Percentiles rank a stretch among this genome's conserved stretches.
Evolutionary conservation across 2,888 invertebrate genomes (phyloP).

Genomic region (Microplitis manilae): DNA sequence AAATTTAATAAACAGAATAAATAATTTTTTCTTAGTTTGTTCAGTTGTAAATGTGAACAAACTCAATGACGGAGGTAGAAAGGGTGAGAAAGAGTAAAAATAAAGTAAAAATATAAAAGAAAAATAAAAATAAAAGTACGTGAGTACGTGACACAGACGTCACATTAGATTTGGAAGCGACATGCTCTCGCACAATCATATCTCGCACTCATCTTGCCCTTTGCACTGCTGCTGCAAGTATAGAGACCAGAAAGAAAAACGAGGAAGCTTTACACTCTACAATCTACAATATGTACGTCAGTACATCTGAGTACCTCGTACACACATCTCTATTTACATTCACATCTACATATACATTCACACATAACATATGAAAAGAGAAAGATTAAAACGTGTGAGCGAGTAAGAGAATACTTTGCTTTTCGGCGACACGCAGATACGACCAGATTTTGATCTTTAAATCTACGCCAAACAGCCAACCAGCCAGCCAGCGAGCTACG

Average conservation of each 20-base stretch:
- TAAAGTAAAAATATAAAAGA: constrained; percentile 23
- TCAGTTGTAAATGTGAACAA: neutral
- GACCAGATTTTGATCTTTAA: constrained; percentile 67
- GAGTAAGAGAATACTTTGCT: constrained; percentile 62
- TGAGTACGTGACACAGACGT: constrained; percentile 68
- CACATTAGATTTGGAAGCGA: constrained; percentile 69
- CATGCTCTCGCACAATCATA: constrained; percentile 60
- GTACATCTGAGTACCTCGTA: constrained; percentile 2
- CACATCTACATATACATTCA: constrained; percentile 11
- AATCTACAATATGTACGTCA: neutral
- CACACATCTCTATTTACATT: neutral
- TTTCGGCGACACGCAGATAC: constrained; percentile 66
- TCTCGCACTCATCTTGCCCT: constrained; percentile 58
- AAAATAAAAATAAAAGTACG: constrained; percentile 29
- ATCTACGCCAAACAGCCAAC: constrained; percentile 67
- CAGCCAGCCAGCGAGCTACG: constrained; percentile 59
- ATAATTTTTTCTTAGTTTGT: neutral
- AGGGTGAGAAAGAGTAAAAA: constrained; percentile 34
- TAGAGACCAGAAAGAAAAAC: neutral
- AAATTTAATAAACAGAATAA: too few species aligned
- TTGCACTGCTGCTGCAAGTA: constrained; percentile 43
- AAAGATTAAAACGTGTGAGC: constrained; percentile 11
- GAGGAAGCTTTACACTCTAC: constrained; percentile 1
- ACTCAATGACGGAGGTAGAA: constrained; percentile 39
- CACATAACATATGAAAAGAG: constrained; percentile 27